phyloP scores from a whole-genome alignment of 1,140 invertebrate species.

The Ruditapes philippinarum region DNA sequence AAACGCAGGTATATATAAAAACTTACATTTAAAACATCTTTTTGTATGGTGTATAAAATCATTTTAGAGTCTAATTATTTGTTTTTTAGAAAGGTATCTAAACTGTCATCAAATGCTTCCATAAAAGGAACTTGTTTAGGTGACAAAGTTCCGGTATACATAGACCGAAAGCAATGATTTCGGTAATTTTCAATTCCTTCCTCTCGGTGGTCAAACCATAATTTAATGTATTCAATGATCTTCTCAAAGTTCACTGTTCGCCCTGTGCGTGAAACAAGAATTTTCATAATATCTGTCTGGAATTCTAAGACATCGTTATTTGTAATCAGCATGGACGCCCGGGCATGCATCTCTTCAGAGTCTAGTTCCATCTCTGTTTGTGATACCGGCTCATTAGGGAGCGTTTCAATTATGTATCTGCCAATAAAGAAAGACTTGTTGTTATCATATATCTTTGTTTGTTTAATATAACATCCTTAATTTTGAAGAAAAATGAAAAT shows the following conservation, averaged over 20 bases:
- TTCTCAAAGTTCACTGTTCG: background rate
- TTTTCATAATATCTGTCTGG: background rate
- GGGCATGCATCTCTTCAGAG: background rate
- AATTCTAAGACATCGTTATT: background rate
- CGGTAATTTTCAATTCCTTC: background rate
- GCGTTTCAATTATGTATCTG: background rate
- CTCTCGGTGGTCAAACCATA: background rate
- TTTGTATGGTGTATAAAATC: too few species aligned
- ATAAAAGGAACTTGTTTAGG: background rate
- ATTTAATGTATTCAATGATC: background rate
- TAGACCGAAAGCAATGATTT: background rate
- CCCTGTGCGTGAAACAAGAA: background rate
- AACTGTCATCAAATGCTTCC: conserved; percentile 1
- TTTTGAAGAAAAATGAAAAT: too few species aligned
- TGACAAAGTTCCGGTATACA: background rate
- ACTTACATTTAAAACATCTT: too few species aligned
- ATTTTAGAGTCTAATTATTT: too few species aligned
- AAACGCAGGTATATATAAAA: too few species aligned
- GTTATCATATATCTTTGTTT: too few species aligned
- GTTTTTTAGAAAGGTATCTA: background rate
- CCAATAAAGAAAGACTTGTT: too few species aligned
- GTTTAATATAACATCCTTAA: too few species aligned
- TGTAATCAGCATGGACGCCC: background rate
- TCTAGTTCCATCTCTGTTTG: conserved; percentile 10
- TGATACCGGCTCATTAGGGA: background rate